Evolutionary conservation across 2,113 vertebrate species (phyloP).

Genomic region (Tiliqua scincoides): DNA sequence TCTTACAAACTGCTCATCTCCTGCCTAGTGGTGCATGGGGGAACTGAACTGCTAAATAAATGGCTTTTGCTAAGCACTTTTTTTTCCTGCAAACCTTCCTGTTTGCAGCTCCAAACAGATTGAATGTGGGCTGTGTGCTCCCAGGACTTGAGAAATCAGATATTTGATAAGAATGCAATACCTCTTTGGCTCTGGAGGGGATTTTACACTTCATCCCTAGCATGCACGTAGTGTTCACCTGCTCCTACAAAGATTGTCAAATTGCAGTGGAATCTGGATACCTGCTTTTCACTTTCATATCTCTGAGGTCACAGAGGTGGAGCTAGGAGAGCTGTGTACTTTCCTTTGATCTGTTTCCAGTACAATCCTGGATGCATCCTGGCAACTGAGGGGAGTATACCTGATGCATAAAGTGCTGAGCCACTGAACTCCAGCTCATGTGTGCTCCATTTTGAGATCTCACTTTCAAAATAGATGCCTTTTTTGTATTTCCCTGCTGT

Average conservation of each 20-base stretch:
- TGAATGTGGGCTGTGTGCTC: not conserved
- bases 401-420: not conserved
- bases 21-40: not conserved
- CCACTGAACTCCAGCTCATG: not conserved
- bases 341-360: not conserved
- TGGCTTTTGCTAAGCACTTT: not conserved
- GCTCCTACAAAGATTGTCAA: not conserved
- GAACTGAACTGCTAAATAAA: not conserved
- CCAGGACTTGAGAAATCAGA: not conserved
- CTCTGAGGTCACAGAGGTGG: not conserved
- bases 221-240: not conserved
- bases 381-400: not conserved
- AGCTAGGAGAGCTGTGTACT: not conserved
- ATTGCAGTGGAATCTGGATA: not conserved
- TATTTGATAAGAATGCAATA: slow-evolving; percentile 6
- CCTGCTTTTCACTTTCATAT: not conserved
- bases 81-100: not conserved
- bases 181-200: not conserved
- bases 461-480: too few relatives aligned
- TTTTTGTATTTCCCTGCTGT: not conserved
- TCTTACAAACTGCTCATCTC: slow-evolving; percentile 7
- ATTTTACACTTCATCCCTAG: not conserved
- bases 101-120: not conserved
- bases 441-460: not conserved
- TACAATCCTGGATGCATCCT: not conserved